A percentile compares a stretch with the other conserved stretches of the same genome.
These are phyloP conservation scores for Pontoporia blainvillei DNA, from an alignment of 2,113 vertebrate genomes.

Conservation along the genomic window DNA sequence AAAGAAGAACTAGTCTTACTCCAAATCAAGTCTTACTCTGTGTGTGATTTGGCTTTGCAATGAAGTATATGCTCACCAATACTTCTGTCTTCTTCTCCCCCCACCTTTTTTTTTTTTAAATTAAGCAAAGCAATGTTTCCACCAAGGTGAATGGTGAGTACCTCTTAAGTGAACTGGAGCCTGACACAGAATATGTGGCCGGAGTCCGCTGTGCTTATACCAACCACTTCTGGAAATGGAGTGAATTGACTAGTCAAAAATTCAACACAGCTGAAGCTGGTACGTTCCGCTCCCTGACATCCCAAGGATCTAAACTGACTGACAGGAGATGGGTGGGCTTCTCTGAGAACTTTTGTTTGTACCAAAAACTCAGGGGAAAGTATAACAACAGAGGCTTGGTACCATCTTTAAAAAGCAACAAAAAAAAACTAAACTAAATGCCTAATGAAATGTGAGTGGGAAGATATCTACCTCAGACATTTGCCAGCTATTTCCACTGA, in stretches of 20 bases:
- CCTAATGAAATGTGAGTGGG: too few species aligned
- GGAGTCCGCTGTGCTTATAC: conserved; percentile 69
- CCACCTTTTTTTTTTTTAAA: background rate
- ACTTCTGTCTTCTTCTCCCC: background rate
- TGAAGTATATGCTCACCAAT: background rate
- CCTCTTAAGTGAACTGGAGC: conserved; percentile 56
- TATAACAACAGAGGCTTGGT: background rate
- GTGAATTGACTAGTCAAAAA: conserved; percentile 58
- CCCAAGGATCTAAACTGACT: background rate
- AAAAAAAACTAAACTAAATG: background rate
- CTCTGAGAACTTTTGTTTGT: background rate
- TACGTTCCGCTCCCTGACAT: conserved; percentile 42
- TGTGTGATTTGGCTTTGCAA: background rate
- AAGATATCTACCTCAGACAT: background rate
- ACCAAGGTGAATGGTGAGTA: background rate
- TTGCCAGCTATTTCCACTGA: background rate
- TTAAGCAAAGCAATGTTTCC: conserved; percentile 71
- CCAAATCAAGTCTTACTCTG: background rate
- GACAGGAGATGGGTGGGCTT: background rate
- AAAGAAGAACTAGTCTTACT: background rate
- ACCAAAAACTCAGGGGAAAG: background rate
- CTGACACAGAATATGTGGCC: conserved; percentile 50
- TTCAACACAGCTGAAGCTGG: conserved; percentile 75
- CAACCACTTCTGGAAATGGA: conserved; percentile 81
- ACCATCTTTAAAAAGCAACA: background rate